phyloP scores from a whole-genome alignment of 2,797 vertebrate genomes.

The Bryconaethiops microstoma region DNA sequence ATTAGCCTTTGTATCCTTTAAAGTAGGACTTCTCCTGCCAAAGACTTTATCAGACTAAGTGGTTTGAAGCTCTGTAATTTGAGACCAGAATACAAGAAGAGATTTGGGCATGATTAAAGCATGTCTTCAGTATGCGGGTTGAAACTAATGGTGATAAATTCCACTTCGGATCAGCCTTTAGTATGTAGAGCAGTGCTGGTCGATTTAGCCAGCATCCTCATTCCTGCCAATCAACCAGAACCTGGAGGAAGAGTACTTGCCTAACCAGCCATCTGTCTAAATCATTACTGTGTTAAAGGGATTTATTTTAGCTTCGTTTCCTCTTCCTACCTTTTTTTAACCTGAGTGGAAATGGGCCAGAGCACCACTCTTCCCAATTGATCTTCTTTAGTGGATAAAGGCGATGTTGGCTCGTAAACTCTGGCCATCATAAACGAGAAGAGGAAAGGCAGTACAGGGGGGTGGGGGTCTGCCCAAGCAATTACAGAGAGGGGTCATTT shows the following conservation, averaged over 20 bases:
- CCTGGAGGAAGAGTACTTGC: slow-evolving; percentile 43
- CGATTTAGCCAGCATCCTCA: slow-evolving; percentile 48
- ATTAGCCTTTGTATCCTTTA: background rate
- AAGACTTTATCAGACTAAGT: background rate
- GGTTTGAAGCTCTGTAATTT: background rate
- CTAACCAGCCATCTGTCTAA: slow-evolving; percentile 60
- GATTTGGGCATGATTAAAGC: background rate
- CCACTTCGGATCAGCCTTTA: slow-evolving; percentile 5
- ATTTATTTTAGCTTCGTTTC: slow-evolving; percentile 65
- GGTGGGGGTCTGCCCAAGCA: slow-evolving; percentile 33
- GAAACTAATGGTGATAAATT: slow-evolving; percentile 16
- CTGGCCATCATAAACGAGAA: slow-evolving; percentile 47
- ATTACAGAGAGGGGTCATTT: slow-evolving; percentile 53
- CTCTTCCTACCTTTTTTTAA: slow-evolving; percentile 58
- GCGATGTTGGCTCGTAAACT: slow-evolving; percentile 28
- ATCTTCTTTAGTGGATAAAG: slow-evolving; percentile 64
- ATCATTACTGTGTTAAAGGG: slow-evolving; percentile 70
- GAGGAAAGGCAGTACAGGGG: background rate
- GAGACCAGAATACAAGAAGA: background rate
- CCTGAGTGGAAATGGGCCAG: slow-evolving; percentile 72
- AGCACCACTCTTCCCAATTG: slow-evolving; percentile 75
- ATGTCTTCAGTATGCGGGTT: background rate
- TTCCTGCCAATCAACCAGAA: slow-evolving; percentile 34
- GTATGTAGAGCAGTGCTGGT: background rate
- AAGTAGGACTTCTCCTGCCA: background rate